Percentiles rank a stretch among this genome's conserved stretches.
phyloP scores from a whole-genome alignment of 2,113 vertebrate species.

The Elachura formosa region DNA sequence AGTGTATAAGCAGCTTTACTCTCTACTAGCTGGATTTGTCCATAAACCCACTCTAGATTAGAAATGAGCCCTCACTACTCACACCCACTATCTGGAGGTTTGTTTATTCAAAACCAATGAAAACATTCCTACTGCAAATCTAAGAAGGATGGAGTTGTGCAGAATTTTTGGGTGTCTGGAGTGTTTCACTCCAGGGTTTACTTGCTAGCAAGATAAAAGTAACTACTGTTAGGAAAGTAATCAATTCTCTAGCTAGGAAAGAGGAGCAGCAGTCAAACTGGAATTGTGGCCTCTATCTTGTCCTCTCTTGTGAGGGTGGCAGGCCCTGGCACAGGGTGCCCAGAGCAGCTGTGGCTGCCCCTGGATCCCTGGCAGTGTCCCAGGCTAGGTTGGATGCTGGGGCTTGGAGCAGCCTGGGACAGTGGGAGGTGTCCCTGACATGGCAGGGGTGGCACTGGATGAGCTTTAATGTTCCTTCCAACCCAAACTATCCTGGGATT shows the following conservation, averaged over 20 bases:
- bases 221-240: not conserved
- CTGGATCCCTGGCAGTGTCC: not conserved
- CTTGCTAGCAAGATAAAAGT: not conserved
- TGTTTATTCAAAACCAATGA: not conserved
- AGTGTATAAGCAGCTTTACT: not conserved
- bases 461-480: fast-evolving
- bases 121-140: not conserved
- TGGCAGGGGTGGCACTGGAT: fast-evolving
- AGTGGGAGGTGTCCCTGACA: not conserved
- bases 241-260: not conserved
- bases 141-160: not conserved
- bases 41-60: not conserved
- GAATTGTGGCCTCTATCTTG: not conserved
- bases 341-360: too few species aligned
- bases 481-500: not conserved
- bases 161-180: not conserved
- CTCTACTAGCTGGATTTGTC: not conserved
- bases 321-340: not conserved
- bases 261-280: not conserved
- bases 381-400: fast-evolving
- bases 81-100: not conserved
- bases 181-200: not conserved
- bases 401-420: fast-evolving
- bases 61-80: not conserved
- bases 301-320: not conserved